Percentiles rank a stretch among this genome's conserved stretches.
These are phyloP conservation scores for Fulmarus glacialis DNA, from an alignment of 2,113 vertebrate genomes.

Conservation along the genomic window DNA sequence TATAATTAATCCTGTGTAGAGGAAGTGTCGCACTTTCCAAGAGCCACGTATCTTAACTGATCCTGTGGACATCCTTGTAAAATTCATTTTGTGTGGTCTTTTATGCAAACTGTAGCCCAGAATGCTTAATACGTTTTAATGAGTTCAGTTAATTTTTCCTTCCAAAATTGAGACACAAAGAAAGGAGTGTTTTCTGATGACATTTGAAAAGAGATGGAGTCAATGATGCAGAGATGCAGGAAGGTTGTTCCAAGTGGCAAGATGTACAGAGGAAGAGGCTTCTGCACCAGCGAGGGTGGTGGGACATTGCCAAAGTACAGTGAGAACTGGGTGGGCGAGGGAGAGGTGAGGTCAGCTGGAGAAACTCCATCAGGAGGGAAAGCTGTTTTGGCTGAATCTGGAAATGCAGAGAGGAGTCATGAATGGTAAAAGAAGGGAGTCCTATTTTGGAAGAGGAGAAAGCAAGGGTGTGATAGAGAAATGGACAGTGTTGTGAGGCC, in stretches of 20 bases:
- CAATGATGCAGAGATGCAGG: not conserved
- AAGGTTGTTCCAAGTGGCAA: constrained; percentile 1
- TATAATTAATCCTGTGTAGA: not conserved
- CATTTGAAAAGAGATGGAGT: constrained; percentile 6
- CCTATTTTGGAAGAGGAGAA: not conserved
- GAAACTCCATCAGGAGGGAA: not conserved
- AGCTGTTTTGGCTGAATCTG: not conserved
- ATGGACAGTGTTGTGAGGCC: not conserved
- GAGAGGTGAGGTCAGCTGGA: constrained; percentile 28
- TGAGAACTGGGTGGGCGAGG: not conserved
- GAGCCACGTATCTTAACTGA: not conserved
- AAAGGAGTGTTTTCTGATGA: not conserved
- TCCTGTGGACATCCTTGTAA: not conserved
- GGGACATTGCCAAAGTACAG: not conserved
- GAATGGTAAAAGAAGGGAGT: not conserved
- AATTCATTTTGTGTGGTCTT: not conserved
- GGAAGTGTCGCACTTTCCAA: not conserved
- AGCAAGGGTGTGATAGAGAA: not conserved
- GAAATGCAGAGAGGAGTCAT: not conserved
- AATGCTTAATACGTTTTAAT: not conserved
- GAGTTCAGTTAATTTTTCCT: not conserved
- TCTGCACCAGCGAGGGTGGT: not conserved
- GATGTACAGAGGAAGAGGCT: not conserved
- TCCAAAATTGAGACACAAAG: not conserved
- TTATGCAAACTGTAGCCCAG: not conserved